Evolutionary conservation across 2,888 invertebrate species (phyloP).

Genomic region (Amblyteles armatorius): DNA sequence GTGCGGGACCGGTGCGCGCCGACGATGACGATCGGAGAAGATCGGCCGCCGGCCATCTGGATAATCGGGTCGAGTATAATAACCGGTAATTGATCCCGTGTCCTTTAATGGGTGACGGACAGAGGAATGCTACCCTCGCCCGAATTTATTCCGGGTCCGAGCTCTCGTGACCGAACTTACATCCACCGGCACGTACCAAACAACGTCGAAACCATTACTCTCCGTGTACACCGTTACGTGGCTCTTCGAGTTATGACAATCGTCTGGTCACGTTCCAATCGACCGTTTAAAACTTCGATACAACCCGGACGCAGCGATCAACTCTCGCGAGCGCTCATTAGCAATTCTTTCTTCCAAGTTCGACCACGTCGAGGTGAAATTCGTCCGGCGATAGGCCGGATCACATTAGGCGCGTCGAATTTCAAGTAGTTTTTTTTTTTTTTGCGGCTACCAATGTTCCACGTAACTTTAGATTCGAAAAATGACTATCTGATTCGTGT

Average conservation of each 20-base stretch:
- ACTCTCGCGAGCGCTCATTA: not conserved
- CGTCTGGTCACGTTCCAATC: constrained; percentile 8
- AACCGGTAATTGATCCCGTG: constrained; percentile 65
- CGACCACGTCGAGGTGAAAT: not conserved
- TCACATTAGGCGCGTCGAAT: too few species aligned
- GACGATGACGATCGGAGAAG: constrained; percentile 1
- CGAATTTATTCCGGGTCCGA: constrained; percentile 2
- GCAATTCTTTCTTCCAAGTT: not conserved
- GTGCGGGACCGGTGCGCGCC: constrained; percentile 25
- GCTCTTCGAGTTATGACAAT: constrained; percentile 4
- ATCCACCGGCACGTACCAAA: not conserved
- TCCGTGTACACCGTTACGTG: not conserved
- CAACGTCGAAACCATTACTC: constrained; percentile 1
- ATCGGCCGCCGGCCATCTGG: constrained; percentile 56
- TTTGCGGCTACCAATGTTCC: too few species aligned
- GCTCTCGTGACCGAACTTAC: not conserved
- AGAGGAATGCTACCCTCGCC: constrained; percentile 47
- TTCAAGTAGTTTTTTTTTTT: too few species aligned
- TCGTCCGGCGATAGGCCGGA: not conserved
- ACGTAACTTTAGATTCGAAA: too few species aligned
- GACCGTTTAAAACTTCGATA: not conserved
- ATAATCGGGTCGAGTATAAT: constrained; percentile 66
- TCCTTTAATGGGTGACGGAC: constrained; percentile 61
- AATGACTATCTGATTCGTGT: too few species aligned
- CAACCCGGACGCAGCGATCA: not conserved